Evolutionary conservation across 1,140 invertebrate species (phyloP), one percentile per base, ranked within the genome.

Genomic region (Tachypleus tridentatus): DNA sequence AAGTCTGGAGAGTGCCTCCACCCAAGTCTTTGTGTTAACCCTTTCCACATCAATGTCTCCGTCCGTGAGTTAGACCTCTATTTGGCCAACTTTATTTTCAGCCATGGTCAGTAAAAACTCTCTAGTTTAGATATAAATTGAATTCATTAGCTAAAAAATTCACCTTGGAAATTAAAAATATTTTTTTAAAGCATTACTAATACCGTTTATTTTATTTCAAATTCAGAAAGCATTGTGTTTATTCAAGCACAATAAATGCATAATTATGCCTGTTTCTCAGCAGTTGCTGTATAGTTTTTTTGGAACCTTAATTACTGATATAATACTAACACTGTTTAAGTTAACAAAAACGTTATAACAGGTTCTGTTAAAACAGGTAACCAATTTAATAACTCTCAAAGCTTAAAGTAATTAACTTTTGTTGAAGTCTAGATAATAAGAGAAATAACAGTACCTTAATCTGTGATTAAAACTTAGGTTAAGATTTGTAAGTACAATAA

Each of bases 11-110:
- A 98, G 74, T 99, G 97, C 77, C 84, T 92, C 64, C 91, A 98
- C 79, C 94, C 95, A 48, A 87, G 88, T 61, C 85, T 99, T 69
- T 99, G 97, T 81, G 96, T 99, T 70, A 99, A 99, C 83, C 97
- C 97, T 62, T 97, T 98, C 84, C 97, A 99, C 84, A 99, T 99
- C 78, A 97, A 97, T 79, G 95, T 99, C 67, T 97, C 95, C 73
- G 95, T 99, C 72, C 83, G 96, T 71, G 96, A 98, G 79, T 82
- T 99, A 73, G 96, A 99, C 82, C 85, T 99, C 67, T 99, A 98
- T 80, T 85, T 99, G 76, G 95, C 95, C 71, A 99, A 98, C 82
- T 98, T 96, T 84, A 98, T 99, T 79, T 95, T 96, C 81, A 94
- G 91, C 81, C 92, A 95, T 82, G 93, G 93, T 93, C 73, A 11